Percentiles rank a stretch among this genome's conserved stretches.
phyloP scores from a whole-genome alignment of 92 coral and sea anemone genomes.

The Porites evermanni region DNA sequence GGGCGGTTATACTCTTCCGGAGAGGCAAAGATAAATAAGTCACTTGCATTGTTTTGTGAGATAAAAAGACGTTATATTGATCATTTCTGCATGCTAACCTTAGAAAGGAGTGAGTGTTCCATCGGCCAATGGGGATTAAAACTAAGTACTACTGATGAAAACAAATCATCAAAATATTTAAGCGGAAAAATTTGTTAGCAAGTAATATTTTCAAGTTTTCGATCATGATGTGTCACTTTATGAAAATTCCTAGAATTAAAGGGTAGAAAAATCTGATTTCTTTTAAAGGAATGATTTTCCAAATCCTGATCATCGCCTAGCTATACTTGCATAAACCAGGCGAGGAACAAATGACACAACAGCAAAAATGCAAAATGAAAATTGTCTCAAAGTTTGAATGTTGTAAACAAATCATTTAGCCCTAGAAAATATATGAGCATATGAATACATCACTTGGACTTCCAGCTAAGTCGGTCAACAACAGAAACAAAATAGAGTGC shows the following conservation, averaged over 20 bases:
- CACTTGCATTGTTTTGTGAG: neutral
- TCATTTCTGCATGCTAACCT: neutral
- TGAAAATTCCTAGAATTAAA: neutral
- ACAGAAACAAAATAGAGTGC: too few relatives aligned
- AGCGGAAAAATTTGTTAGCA: neutral
- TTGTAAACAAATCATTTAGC: too few relatives aligned
- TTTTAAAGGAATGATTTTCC: too few relatives aligned
- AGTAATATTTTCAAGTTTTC: neutral
- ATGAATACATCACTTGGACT: too few relatives aligned
- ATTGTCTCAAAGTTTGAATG: too few relatives aligned
- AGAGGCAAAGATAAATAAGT: conserved; percentile 1
- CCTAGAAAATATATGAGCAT: too few relatives aligned
- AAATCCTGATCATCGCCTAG: too few relatives aligned
- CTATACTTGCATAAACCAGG: too few relatives aligned
- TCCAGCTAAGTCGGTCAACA: too few relatives aligned
- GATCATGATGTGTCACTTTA: neutral
- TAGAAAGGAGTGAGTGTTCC: neutral
- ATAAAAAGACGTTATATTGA: neutral
- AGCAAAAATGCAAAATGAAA: too few relatives aligned
- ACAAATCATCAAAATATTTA: neutral
- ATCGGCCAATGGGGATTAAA: neutral
- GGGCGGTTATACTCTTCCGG: neutral
- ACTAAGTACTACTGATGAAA: neutral
- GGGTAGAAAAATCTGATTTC: too few relatives aligned
- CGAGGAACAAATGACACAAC: too few relatives aligned